Base-by-base conservation (phyloP, 1,140 invertebrate species). In the Drosophila trapezifrons region DNA sequence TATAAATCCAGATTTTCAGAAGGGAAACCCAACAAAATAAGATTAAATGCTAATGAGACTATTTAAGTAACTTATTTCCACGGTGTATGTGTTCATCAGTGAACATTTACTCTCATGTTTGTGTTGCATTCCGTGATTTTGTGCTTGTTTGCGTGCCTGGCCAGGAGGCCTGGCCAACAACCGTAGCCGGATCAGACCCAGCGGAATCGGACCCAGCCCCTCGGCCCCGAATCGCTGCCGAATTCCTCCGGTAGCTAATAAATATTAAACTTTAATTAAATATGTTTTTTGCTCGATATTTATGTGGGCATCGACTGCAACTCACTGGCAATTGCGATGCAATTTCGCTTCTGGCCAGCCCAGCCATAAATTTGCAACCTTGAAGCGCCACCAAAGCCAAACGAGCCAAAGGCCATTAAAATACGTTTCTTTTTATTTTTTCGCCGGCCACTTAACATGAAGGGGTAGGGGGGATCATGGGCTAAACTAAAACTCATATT, bases 211-310 rank as follows among this genome's bases (percentile, higher is more conserved):
- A 15, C 13, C 15, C 18, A 20, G 29, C 29, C 49, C 49, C 47
- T 27, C 12, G n/a, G 60, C 76, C 57, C 69, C 51, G 18, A 76
- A 83, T 80, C 74, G 79, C 76, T 70, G 74, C 47, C 52, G 64
- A 80, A 89, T 80, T 89, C 84, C 84, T 84, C 55, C 74, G 84
- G 55, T 78, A 84, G 84, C 84, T 89, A 89, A 89, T 89, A 89
- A 89, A 89, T 89, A 89, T 89, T 80, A 84, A 89, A 89, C 73
- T 89, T 89, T 89, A 89, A 89, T 89, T 89, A 89, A 89, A 89
- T 89, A 87, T 87, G 80, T 82, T 89, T 84, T 82, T 69, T 75
- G n/a, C 47, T 57, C 65, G 73, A 90, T 89, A 84, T 89, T 89
- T 89, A 89, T 89, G 80, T 80, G 80, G 52, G 65, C 71, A 83